phyloP scores from a whole-genome alignment of 2,797 vertebrate species.

The Sebastes nivosus region DNA sequence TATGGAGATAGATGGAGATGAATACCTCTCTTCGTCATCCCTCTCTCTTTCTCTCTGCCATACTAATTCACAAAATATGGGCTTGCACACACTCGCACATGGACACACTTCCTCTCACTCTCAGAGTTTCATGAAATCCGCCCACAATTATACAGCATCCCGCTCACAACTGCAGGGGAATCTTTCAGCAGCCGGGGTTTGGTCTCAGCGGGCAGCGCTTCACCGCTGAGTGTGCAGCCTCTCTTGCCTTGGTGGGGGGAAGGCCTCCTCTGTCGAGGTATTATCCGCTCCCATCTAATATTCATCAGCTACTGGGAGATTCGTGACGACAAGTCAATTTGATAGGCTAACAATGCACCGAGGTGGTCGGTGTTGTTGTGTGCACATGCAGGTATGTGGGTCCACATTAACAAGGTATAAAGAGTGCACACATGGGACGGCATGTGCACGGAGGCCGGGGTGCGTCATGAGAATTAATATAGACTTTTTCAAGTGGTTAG shows the following conservation, averaged over 20 bases:
- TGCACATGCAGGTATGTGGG: slow-evolving; percentile 23
- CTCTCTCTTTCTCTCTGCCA: slow-evolving; percentile 8
- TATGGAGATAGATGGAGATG: slow-evolving; percentile 56
- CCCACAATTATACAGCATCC: slow-evolving; percentile 51
- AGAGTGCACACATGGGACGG: slow-evolving; percentile 36
- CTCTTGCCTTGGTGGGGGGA: slow-evolving; percentile 52
- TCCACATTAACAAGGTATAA: slow-evolving; percentile 17
- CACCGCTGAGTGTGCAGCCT: slow-evolving; percentile 64
- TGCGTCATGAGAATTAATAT: not conserved
- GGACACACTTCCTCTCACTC: slow-evolving; percentile 19
- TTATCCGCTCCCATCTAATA: slow-evolving; percentile 75
- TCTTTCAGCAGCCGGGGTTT: slow-evolving; percentile 51
- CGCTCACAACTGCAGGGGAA: slow-evolving; percentile 34
- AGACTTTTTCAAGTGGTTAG: not conserved
- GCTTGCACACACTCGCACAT: slow-evolving; percentile 10
- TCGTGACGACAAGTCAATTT: slow-evolving; percentile 64
- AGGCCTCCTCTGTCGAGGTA: slow-evolving; percentile 66
- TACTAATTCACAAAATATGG: slow-evolving; percentile 3
- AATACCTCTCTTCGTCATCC: slow-evolving; percentile 28
- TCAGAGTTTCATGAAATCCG: slow-evolving; percentile 50
- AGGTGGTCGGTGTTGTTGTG: slow-evolving; percentile 53
- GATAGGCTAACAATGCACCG: slow-evolving; percentile 62
- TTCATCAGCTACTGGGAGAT: slow-evolving; percentile 75
- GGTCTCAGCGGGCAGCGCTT: slow-evolving; percentile 66
- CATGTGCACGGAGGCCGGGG: slow-evolving; percentile 39